Percentiles rank a stretch among this genome's conserved stretches.
Conservation (phyloP, 2,113 vertebrate species). For the Nesoenas mayeri region DNA sequence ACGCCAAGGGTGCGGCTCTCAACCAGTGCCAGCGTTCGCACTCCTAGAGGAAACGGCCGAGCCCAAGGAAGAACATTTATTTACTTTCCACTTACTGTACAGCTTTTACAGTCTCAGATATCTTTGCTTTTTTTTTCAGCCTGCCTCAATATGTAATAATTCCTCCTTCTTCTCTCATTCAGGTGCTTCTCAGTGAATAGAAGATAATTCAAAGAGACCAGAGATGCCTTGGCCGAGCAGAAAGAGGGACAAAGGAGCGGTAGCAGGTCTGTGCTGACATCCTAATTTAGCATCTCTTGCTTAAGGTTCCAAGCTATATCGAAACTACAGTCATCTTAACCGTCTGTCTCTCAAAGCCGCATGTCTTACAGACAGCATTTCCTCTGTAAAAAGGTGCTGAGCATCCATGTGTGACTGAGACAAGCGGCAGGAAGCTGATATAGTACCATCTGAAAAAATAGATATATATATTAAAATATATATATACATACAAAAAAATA, state of each 20-base stretch:
- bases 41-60: constrained; percentile 34
- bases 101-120: not conserved
- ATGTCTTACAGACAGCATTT: not conserved
- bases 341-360: not conserved
- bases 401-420: not conserved
- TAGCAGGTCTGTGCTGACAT: constrained; percentile 65
- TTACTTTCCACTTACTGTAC: not conserved
- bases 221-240: constrained; percentile 62
- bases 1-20: constrained; percentile 8
- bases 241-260: constrained; percentile 45
- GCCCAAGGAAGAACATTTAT: not conserved
- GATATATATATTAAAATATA: too few relatives aligned
- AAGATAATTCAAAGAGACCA: not conserved
- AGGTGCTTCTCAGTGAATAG: not conserved
- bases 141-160: not conserved
- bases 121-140: not conserved
- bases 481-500: too few relatives aligned
- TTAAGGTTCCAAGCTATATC: not conserved
- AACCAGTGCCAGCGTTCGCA: not conserved
- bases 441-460: not conserved
- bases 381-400: not conserved
- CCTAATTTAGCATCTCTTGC: not conserved
- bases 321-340: constrained; percentile 11
- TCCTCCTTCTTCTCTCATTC: not conserved
- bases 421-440: not conserved